Base-by-base conservation (phyloP, 2,113 vertebrate genomes). In the Erinaceus europaeus region DNA sequence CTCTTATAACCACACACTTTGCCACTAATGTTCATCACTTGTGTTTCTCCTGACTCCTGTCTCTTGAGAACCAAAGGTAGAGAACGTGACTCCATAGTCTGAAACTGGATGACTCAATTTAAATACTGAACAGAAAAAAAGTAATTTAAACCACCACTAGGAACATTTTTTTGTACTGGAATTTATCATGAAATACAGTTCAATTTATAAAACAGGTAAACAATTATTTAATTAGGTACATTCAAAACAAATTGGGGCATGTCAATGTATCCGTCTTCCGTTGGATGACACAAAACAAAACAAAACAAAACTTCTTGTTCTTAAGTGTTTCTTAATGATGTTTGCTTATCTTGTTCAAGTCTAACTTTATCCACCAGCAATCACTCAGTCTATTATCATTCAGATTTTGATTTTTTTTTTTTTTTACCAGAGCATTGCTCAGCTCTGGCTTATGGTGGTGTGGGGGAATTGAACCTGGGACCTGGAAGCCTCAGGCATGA, bases 51-150 rank as follows among this genome's bases (percentile, higher is more conserved):
- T 82, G 86, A 92, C 86, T 80, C 89, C 29, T 36, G 71, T 75
- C 91, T 94, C 87, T 90, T 84, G 61, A 89, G 92, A 74, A 94
- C 91, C 81, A 84, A 92, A 93, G 76, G 4, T 81, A 89, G 95
- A 96, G 94, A 21, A 69, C 57, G 88, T 67, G 88, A 96, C 94
- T 95, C 82, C 57, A 82, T 9, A n/a, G 81, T 84, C 92, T 94
- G 78, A 95, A 93, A 15, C 44, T 86, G 77, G 89, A 90, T 91
- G 87, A 80, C 85, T 92, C 92, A 78, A 38, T 94, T 95, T 95
- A 90, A 95, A 90, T 68, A 92, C 80, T 13, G 7, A 76, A 38
- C 9, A 90, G 79, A 52, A 88, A 69, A 86, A 75, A 85, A 89
- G 57, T 44, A 4, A 82, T 64, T 82, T 91, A 88, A 85, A 88